Evolutionary conservation across 2,113 vertebrate genomes (phyloP).

Genomic region (Telmatochromis bifrenatus): DNA sequence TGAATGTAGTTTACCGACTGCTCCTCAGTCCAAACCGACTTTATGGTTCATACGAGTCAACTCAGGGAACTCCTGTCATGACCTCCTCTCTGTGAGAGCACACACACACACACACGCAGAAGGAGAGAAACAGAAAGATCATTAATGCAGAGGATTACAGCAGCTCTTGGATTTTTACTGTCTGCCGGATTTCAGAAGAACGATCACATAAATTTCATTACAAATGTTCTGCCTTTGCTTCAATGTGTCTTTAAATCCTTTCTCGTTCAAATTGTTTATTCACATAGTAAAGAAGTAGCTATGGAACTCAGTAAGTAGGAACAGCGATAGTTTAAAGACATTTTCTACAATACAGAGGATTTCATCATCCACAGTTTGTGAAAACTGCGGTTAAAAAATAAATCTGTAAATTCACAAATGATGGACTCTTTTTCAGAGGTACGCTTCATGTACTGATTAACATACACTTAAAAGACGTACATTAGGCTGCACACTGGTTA

Average conservation of each 20-base stretch:
- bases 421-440: too few species aligned
- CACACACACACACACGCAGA: too few species aligned
- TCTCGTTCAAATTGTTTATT: fast-evolving
- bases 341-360: fast-evolving
- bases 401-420: too few species aligned
- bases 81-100: too few species aligned
- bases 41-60: too few species aligned
- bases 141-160: too few species aligned
- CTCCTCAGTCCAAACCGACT: too few species aligned
- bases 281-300: too few species aligned
- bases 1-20: too few species aligned
- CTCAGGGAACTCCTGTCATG: too few species aligned
- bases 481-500: fast-evolving
- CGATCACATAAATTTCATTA: fast-evolving
- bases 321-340: fast-evolving
- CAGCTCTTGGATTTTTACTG: fast-evolving
- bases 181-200: fast-evolving
- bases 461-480: fast-evolving
- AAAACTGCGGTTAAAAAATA: fast-evolving
- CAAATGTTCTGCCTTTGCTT: fast-evolving
- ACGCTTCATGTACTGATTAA: fast-evolving
- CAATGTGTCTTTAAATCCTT: background rate
- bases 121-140: too few species aligned
- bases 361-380: fast-evolving
- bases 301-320: fast-evolving